A percentile compares a stretch with the other conserved stretches of the same genome.
Evolutionary conservation across 2,888 invertebrate genomes (phyloP).

Genomic region (Scrobipalpa costella): DNA sequence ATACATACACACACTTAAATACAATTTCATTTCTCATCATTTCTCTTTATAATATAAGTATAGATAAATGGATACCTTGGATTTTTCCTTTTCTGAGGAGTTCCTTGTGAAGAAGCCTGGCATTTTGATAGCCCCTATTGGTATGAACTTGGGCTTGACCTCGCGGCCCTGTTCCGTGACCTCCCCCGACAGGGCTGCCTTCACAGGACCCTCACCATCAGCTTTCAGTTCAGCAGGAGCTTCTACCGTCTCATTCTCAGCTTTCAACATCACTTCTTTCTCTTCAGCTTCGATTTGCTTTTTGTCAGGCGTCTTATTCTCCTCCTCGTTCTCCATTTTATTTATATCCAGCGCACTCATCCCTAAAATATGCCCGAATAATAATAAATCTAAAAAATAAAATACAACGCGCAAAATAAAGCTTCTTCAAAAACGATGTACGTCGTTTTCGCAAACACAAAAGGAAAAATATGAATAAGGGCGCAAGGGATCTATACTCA

Average conservation of each 20-base stretch:
- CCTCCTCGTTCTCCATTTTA: conserved; percentile 65
- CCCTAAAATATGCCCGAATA: conserved; percentile 34
- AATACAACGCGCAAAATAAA: conserved; percentile 5
- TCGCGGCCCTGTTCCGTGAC: conserved; percentile 86
- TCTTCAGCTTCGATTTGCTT: conserved; percentile 85
- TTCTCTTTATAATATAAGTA: too few relatives aligned
- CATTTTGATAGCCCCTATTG: conserved; percentile 93
- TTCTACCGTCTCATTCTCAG: conserved; percentile 77
- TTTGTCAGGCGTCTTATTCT: conserved; percentile 81
- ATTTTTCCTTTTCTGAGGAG: conserved; percentile 87
- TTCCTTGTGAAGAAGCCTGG: conserved; percentile 91
- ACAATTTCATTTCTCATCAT: too few relatives aligned
- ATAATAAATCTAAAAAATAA: not conserved
- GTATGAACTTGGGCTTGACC: conserved; percentile 90
- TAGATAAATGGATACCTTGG: conserved; percentile 76
- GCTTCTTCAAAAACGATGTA: not conserved
- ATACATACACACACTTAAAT: too few relatives aligned
- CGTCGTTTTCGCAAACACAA: not conserved
- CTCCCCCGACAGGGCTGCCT: conserved; percentile 77
- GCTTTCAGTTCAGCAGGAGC: conserved; percentile 68
- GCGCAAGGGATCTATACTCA: not conserved
- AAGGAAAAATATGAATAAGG: conserved; percentile 1
- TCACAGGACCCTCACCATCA: conserved; percentile 73
- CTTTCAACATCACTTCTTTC: conserved; percentile 82
- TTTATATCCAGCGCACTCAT: conserved; percentile 68